phyloP scores from a whole-genome alignment of 2,113 vertebrate species.

The Scalopus aquaticus region DNA sequence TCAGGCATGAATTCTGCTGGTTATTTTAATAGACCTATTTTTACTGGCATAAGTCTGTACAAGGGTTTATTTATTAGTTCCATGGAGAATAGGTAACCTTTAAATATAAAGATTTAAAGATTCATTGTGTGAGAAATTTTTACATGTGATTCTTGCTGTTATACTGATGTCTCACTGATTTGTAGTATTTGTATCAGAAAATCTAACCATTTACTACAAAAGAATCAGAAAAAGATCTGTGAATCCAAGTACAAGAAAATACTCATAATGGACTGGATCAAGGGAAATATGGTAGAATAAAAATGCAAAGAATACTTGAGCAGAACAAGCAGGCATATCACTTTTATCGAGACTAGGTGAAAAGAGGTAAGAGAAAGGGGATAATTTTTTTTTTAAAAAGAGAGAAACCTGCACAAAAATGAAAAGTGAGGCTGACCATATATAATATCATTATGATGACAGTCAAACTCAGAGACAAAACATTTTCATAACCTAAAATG shows the following conservation, averaged over 20 bases:
- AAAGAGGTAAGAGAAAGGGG: not conserved
- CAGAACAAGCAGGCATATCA: not conserved
- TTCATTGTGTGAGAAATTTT: constrained; percentile 16
- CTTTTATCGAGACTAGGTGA: not conserved
- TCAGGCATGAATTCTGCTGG: not conserved
- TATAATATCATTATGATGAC: not conserved
- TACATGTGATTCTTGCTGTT: not conserved
- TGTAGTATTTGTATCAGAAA: not conserved
- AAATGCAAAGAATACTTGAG: not conserved
- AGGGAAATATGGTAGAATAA: not conserved
- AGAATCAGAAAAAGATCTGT: not conserved
- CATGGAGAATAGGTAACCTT: not conserved
- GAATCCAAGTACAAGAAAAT: not conserved
- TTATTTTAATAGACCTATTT: constrained; percentile 1
- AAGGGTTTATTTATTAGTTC: constrained; percentile 23
- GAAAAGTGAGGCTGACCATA: not conserved
- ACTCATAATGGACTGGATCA: not conserved
- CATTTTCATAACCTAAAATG: not conserved
- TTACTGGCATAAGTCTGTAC: not conserved
- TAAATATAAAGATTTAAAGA: constrained; percentile 51
- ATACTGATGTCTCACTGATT: constrained; percentile 7
- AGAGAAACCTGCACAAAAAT: not conserved
- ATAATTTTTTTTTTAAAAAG: too few species aligned
- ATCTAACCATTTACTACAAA: not conserved
- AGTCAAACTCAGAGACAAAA: not conserved